Percentiles rank a stretch among this genome's conserved stretches.
Evolutionary conservation across 2,113 vertebrate genomes (phyloP).

Genomic region (Accipiter virgatus): DNA sequence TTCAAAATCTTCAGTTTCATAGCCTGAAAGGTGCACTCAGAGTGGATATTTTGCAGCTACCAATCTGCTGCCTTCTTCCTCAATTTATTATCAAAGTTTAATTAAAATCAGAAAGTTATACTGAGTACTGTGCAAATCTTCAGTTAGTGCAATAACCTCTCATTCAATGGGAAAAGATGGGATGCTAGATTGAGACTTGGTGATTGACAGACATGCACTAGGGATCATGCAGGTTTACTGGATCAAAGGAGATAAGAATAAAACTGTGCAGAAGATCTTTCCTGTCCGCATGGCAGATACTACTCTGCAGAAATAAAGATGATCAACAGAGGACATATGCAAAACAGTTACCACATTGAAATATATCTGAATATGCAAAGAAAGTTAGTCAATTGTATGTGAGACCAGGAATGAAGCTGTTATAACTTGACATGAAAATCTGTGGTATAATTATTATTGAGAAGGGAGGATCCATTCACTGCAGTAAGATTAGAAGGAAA

Average conservation of each 20-base stretch:
- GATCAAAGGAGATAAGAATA: neutral
- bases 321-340: neutral
- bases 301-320: neutral
- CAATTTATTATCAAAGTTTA: neutral
- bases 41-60: neutral
- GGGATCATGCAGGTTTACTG: neutral
- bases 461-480: neutral
- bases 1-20: neutral
- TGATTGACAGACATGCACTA: neutral
- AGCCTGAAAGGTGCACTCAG: neutral
- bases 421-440: neutral
- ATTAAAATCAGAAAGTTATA: neutral
- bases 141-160: neutral
- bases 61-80: neutral
- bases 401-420: neutral
- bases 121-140: neutral
- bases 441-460: neutral
- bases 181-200: neutral
- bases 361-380: neutral
- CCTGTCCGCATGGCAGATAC: neutral
- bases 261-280: neutral
- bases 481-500: neutral
- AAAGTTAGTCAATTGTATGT: neutral
- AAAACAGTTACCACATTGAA: neutral
- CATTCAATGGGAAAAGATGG: neutral